Conservation (phyloP, 2,113 vertebrate genomes). For the Cyphomyrus plagiostoma region DNA sequence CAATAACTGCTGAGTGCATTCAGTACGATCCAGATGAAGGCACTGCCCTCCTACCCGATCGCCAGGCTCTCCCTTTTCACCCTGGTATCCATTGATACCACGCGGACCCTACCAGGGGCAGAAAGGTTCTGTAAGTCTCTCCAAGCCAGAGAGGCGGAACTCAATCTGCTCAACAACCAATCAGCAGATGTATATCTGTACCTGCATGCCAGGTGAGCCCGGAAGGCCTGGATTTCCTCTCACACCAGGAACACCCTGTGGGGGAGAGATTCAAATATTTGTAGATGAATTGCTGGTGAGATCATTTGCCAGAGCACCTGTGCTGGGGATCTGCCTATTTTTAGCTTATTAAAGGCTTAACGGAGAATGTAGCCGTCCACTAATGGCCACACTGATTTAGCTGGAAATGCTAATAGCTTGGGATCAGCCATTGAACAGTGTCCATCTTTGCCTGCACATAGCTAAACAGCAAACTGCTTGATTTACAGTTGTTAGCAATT, state of each 20-base stretch:
- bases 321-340: not conserved
- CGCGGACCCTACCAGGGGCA: slow-evolving; percentile 60
- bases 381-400: not conserved
- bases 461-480: not conserved
- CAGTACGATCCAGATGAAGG: slow-evolving; percentile 13
- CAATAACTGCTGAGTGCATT: not conserved
- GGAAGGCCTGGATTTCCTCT: slow-evolving; percentile 71
- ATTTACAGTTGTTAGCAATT: not conserved
- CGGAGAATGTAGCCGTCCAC: not conserved
- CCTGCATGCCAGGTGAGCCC: slow-evolving; percentile 74
- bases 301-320: not conserved
- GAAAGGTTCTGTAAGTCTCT: not conserved
- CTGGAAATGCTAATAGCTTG: not conserved
- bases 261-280: slow-evolving; percentile 18
- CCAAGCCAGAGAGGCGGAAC: not conserved
- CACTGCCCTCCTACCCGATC: slow-evolving; percentile 66
- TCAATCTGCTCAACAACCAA: not conserved
- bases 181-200: slow-evolving; percentile 39
- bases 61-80: slow-evolving; percentile 76
- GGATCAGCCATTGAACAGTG: not conserved
- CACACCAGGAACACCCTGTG: slow-evolving; percentile 75
- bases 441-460: not conserved
- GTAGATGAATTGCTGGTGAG: not conserved
- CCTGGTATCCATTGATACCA: slow-evolving; percentile 76
- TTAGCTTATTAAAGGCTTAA: not conserved